Base-by-base conservation (phyloP, 1,140 invertebrate species). In the Leptinotarsa defecta region DNA sequence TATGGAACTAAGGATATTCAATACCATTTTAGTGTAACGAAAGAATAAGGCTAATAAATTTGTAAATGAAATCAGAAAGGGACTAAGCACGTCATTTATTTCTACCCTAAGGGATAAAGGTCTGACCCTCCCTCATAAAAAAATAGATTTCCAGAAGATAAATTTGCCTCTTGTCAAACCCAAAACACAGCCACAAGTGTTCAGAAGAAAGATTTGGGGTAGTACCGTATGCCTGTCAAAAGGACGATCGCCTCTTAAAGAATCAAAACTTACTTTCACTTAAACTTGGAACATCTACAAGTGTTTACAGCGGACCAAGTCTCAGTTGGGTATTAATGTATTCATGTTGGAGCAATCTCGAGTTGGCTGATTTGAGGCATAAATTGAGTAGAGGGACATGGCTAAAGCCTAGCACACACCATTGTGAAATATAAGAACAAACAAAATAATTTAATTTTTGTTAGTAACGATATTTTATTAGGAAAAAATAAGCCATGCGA, bases 141-240 rank as follows among this genome's bases (percentile, higher is more conserved):
- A 75, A 78, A 78, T 63, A 76, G 71, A 74, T 78, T 74, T 74
- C 61, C 3, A 27, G 64, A 48, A 76, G 77, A 78, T 78, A 78
- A 78, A 78, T 78, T 70, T 76, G 57, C 67, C 74, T 75, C 72
- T 71, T 71, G 72, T 74, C 70, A 78, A 68, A 76, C 52, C 75
- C 77, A 74, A 74, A 77, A 77, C 76, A 77, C 67, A 76, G 75
- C 77, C 71, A 76, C 77, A 78, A 78, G 77, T 78, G 77, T 74
- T 65, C 71, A 71, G 77, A 68, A 76, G 63, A 43, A 71, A 78
- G 72, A 71, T 76, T 78, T 48, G 77, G 76, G 43, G 22, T 22
- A 52, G 20, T 17, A 20, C 19, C 34, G 20, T 19, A 34, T 15
- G 43, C 57, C 15, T 15, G 34, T n/a, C 17, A 8, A 52, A 49